phyloP scores from a whole-genome alignment of 2,888 invertebrate species.

The Plutella xylostella region DNA sequence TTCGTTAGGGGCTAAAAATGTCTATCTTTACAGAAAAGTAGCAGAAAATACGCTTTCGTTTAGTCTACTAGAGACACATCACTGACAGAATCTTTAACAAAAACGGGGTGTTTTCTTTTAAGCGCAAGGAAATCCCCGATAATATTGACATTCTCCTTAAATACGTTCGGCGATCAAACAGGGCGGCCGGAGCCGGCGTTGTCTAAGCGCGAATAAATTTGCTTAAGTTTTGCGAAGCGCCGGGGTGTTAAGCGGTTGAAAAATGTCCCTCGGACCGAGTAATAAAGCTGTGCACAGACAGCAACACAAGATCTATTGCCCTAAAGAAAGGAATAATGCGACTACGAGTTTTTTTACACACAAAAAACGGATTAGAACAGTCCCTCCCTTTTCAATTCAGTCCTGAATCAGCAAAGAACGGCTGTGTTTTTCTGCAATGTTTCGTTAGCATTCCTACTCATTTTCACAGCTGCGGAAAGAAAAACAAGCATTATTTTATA shows the following conservation, averaged over 20 bases:
- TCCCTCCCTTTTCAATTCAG: background rate
- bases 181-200: background rate
- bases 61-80: too few relatives aligned
- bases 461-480: too few relatives aligned
- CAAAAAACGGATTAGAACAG: background rate
- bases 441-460: too few relatives aligned
- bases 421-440: background rate
- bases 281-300: slow-evolving; percentile 6
- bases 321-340: background rate
- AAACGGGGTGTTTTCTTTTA: too few relatives aligned
- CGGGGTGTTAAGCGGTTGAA: slow-evolving; percentile 9
- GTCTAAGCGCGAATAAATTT: slow-evolving; percentile 8
- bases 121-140: too few relatives aligned
- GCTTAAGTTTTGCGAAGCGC: slow-evolving; percentile 6
- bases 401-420: background rate
- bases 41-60: too few relatives aligned
- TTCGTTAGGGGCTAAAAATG: too few relatives aligned
- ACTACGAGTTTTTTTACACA: background rate
- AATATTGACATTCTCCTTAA: slow-evolving; percentile 3
- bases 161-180: slow-evolving; percentile 5
- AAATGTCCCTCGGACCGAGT: slow-evolving; percentile 8
- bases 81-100: too few relatives aligned
- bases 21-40: too few relatives aligned
- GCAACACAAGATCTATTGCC: slow-evolving; percentile 3
- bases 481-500: too few relatives aligned